Percentiles rank a stretch among this genome's conserved stretches.
These are phyloP conservation scores for Falco novaeseelandiae DNA, from an alignment of 2,797 vertebrate species.

Conservation along the genomic window DNA sequence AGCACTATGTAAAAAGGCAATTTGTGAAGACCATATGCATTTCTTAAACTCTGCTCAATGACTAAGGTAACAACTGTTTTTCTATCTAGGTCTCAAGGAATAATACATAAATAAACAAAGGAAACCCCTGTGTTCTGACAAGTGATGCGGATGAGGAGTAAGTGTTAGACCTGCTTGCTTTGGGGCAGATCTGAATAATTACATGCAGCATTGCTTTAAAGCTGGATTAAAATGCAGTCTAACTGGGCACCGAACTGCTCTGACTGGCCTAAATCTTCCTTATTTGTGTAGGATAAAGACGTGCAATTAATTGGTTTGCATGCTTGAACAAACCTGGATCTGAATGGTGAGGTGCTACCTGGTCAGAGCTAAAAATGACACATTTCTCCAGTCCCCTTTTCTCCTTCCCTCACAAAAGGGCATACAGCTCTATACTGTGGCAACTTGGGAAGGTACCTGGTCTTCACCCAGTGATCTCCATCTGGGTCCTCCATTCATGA, in stretches of 20 bases:
- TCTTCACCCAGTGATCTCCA: neutral
- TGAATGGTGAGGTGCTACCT: neutral
- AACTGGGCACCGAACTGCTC: neutral
- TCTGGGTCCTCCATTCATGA: neutral
- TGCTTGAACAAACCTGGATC: neutral
- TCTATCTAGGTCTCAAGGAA: neutral
- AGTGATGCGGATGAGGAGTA: neutral
- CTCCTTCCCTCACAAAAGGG: neutral
- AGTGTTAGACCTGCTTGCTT: neutral
- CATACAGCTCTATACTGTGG: neutral
- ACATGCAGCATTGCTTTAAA: neutral
- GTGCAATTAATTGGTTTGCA: neutral
- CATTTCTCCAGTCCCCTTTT: neutral
- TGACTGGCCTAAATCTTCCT: neutral
- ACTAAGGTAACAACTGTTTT: neutral
- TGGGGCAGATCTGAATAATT: neutral
- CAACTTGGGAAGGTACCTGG: accelerated
- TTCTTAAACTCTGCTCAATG: neutral
- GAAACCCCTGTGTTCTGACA: neutral
- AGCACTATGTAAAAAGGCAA: neutral
- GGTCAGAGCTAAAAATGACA: neutral
- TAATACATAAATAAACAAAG: neutral
- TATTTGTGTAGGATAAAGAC: neutral
- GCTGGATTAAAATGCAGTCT: neutral
- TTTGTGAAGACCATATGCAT: neutral